These are phyloP conservation scores for Syncerus caffer DNA, from an alignment of 2,797 vertebrate genomes.

Conservation along the genomic window DNA sequence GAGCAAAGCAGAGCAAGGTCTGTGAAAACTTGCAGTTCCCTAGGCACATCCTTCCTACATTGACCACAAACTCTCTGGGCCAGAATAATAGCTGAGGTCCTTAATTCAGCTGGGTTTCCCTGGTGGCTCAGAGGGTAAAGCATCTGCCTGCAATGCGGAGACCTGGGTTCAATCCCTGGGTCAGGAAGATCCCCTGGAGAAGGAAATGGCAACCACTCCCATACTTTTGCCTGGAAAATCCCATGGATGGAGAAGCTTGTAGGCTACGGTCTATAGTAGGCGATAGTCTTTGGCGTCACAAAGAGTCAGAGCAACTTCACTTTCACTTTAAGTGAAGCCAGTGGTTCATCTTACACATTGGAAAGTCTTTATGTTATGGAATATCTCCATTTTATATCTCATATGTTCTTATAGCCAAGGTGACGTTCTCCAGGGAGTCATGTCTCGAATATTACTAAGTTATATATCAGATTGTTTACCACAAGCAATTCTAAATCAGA, in stretches of 20 bases:
- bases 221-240: too few species aligned
- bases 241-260: too few species aligned
- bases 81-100: not conserved
- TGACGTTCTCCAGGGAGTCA: not conserved
- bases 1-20: not conserved
- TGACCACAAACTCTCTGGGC: not conserved
- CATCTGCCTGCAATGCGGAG: too few species aligned
- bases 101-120: too few species aligned
- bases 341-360: not conserved
- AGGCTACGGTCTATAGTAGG: too few species aligned
- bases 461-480: not conserved
- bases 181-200: too few species aligned
- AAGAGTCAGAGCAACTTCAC: too few species aligned
- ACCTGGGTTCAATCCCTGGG: too few species aligned
- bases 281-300: fast-evolving
- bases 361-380: not conserved
- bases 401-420: not conserved
- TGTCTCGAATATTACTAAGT: not conserved
- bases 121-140: too few species aligned
- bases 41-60: not conserved
- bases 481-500: not conserved
- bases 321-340: not conserved
- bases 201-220: too few species aligned
- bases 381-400: not conserved
- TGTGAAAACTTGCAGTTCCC: not conserved